These are phyloP conservation scores for Ormia ochracea DNA, from an alignment of 2,888 invertebrate genomes.

Conservation along the genomic window DNA sequence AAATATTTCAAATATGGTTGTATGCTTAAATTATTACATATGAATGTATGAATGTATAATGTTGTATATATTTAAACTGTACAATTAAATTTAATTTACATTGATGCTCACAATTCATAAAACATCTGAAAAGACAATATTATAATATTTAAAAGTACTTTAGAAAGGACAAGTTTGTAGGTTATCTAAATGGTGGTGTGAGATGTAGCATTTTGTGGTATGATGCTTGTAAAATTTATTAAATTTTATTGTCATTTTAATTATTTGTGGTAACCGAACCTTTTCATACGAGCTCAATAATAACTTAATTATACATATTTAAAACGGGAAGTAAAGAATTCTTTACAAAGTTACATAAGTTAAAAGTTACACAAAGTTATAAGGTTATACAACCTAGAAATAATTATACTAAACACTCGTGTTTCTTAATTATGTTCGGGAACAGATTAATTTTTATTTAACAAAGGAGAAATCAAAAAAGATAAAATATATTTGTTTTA, in stretches of 20 bases:
- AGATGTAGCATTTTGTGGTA: not conserved
- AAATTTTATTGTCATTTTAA: conserved; percentile 56
- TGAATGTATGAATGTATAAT: conserved; percentile 31
- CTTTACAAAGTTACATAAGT: conserved; percentile 2
- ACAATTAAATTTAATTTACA: conserved; percentile 58
- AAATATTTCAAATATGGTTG: conserved; percentile 37
- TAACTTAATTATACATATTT: not conserved
- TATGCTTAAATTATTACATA: conserved; percentile 62
- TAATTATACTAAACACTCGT: conserved; percentile 37
- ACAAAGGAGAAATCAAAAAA: too few relatives aligned
- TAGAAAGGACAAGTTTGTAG: not conserved
- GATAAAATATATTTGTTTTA: too few relatives aligned
- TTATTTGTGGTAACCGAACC: conserved; percentile 33
- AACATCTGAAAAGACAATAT: conserved; percentile 52
- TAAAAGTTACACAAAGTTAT: not conserved
- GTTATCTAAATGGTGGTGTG: not conserved
- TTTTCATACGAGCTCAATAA: conserved; percentile 1
- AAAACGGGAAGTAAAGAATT: not conserved
- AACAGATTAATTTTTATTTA: too few relatives aligned
- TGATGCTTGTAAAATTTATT: conserved; percentile 24
- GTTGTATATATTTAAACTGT: conserved; percentile 60
- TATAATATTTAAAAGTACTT: not conserved
- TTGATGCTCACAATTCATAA: conserved; percentile 51
- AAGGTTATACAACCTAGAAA: conserved; percentile 20
- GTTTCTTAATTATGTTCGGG: conserved; percentile 42